Percentiles rank a stretch among this genome's conserved stretches.
phyloP scores from a whole-genome alignment of 2,888 invertebrate species.

The Cylindroiulus punctatus region DNA sequence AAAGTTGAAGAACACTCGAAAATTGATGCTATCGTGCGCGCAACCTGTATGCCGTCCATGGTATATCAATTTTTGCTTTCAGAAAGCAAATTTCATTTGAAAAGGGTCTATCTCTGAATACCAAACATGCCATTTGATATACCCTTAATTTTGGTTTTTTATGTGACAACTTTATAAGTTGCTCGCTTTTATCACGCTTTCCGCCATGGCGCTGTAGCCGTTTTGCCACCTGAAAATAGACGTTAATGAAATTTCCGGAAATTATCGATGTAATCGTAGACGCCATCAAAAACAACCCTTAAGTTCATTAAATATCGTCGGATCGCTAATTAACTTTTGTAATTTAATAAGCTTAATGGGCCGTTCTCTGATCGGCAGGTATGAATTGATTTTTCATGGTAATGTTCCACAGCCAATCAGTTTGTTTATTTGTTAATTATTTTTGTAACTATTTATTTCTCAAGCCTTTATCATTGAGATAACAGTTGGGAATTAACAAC shows the following conservation, averaged over 20 bases:
- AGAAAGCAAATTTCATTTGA: slow-evolving; percentile 31
- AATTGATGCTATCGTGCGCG: background rate
- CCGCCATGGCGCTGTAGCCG: background rate
- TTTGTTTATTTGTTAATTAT: background rate
- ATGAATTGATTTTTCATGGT: background rate
- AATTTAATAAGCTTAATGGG: background rate
- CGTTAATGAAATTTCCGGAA: background rate
- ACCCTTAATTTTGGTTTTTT: slow-evolving; percentile 7
- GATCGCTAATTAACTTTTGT: background rate
- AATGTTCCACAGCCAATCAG: background rate
- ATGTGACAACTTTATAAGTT: background rate
- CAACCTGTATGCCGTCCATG: background rate
- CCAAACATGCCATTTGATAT: background rate
- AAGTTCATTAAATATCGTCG: background rate
- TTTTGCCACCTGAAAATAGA: background rate
- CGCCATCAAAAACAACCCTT: no score
- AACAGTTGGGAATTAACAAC: background rate
- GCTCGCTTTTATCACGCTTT: background rate
- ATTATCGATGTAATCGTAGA: background rate
- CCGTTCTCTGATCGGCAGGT: background rate
- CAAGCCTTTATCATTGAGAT: background rate
- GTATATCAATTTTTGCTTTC: slow-evolving; percentile 26
- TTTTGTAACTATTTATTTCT: background rate
- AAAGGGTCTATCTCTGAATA: background rate
- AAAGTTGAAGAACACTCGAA: slow-evolving; percentile 30